These are phyloP conservation scores for Darevskia nairensis DNA, from an alignment of 2,797 vertebrate genomes.

Conservation along the genomic window DNA sequence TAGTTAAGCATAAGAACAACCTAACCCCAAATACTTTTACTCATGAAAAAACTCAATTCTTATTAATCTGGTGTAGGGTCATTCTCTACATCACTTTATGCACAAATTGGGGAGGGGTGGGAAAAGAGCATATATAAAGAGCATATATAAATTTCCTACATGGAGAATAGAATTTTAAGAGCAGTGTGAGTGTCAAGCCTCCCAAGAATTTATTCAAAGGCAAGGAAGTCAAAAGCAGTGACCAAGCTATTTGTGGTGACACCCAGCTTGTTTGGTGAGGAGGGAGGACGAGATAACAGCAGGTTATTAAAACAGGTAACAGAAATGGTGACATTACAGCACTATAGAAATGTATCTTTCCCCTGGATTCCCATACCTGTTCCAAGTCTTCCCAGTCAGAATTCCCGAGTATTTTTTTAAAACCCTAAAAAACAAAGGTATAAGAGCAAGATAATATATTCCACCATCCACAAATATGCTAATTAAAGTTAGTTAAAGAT, in stretches of 20 bases:
- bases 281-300: neutral
- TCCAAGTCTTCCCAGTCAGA: conserved; percentile 78
- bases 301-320: neutral
- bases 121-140: neutral
- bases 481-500: neutral
- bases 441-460: conserved; percentile 33
- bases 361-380: conserved; percentile 72
- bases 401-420: conserved; percentile 74
- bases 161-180: neutral
- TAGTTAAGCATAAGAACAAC: neutral
- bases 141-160: neutral
- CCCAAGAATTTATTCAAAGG: neutral
- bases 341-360: conserved; percentile 20
- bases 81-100: neutral
- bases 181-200: neutral
- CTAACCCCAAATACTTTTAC: neutral
- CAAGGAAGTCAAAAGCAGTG: neutral
- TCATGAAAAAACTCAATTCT: neutral
- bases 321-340: conserved; percentile 24
- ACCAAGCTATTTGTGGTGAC: neutral
- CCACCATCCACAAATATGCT: neutral
- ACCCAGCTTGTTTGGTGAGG: neutral
- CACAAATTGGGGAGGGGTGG: too few relatives aligned
- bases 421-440: conserved; percentile 71
- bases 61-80: neutral